Evolutionary conservation across 1,140 invertebrate genomes (phyloP), one percentile per base, ranked within the genome.

Genomic region (Eupristina koningsbergeri): DNA sequence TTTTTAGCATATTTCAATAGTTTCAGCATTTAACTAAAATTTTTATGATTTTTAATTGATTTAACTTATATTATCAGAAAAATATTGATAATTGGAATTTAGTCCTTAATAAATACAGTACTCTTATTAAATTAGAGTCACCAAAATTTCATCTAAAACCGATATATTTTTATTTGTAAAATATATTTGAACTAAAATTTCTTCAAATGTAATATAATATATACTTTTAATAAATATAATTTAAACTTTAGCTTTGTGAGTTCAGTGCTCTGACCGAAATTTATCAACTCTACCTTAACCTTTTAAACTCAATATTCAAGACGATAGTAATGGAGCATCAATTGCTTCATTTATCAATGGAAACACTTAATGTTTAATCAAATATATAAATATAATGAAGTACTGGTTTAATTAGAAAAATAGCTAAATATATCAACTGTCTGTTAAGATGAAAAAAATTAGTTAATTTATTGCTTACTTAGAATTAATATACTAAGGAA

Each of bases 321-420:
- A 34, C 29, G 76, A 41, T 45, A 22, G 71, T 50, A 75, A 74
- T 63, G 73, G 69, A 75, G 74, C 58, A 36, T 17, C 36, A 34
- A 45, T 47, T 64, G 45, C 64, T 78, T 17, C 39, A 11, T 29
- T 47, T 31, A 15, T 82, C 80, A 82, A 82, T 76, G 73, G 80
- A 76, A 67, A 64, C 58, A 50, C 80, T 82, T 76, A 47, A 22
- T 64, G 53, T 19, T 31, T 76, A 76, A 75, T 50, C 71, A 67
- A 82, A 76, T 76, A 39, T 11, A 63, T 19, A n/a, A n/a, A 45
- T 39, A 58, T 64, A 39, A 61, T 81, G 50, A 61, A 74, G 69
- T 31, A 73, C 79, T 45, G 26, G 29, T 29, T 58, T 29, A 39
- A 71, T 80, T 29, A 80, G 50, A 29, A 53, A 53, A 80, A 76